Percentiles rank a stretch among this genome's conserved stretches.
Evolutionary conservation across 2,113 vertebrate species (phyloP).

Genomic region (Psittacula cyanocephala): DNA sequence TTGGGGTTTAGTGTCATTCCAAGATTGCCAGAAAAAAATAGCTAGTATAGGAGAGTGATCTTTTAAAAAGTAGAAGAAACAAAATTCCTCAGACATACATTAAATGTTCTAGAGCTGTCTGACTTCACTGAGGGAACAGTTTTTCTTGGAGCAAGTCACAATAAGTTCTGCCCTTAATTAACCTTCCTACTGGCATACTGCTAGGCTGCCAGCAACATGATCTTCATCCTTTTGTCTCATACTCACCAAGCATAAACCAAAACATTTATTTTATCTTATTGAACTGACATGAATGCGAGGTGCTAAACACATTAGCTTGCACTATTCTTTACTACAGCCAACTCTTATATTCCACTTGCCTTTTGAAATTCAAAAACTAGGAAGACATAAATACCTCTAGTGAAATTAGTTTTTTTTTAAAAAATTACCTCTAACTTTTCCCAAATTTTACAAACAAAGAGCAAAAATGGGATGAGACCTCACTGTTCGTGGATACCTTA

Average conservation of each 20-base stretch:
- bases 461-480: fast-evolving
- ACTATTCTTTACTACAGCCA: background rate
- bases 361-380: background rate
- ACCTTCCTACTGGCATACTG: background rate
- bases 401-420: background rate
- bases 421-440: background rate
- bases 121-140: background rate
- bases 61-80: background rate
- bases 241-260: background rate
- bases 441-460: background rate
- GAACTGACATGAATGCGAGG: background rate
- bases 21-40: background rate
- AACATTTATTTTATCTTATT: background rate
- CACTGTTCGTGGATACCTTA: background rate
- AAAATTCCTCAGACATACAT: background rate
- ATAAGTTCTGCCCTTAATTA: constrained; percentile 3
- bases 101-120: background rate
- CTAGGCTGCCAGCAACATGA: background rate
- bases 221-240: background rate
- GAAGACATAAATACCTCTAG: background rate
- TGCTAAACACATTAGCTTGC: background rate
- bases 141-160: background rate
- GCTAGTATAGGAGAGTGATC: background rate
- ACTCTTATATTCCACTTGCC: background rate
- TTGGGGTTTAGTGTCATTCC: background rate